phyloP scores from a whole-genome alignment of 2,888 invertebrate species.

The Tetragnatha montana region DNA sequence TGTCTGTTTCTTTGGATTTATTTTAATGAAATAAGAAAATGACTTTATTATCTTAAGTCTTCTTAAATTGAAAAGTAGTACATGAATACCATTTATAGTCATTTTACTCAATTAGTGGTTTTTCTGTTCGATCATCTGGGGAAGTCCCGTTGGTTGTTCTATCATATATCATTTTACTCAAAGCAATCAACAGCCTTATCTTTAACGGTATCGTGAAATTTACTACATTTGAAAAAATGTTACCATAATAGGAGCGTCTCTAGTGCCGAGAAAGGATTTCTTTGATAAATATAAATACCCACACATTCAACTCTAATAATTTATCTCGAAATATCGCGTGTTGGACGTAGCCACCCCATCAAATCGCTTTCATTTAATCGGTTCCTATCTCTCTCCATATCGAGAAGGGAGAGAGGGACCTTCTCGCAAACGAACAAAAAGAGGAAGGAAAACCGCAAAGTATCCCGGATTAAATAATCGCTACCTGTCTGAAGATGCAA shows the following conservation, averaged over 20 bases:
- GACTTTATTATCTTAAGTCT: too few species aligned
- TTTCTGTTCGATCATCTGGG: too few species aligned
- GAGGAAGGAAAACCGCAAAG: slow-evolving; percentile 53
- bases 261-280: not conserved
- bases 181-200: not conserved
- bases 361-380: not conserved
- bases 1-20: too few species aligned
- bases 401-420: not conserved
- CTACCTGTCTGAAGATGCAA: slow-evolving; percentile 14
- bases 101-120: too few species aligned
- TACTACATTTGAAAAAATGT: too few species aligned
- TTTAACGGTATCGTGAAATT: not conserved
- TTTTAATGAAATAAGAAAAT: too few species aligned
- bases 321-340: not conserved
- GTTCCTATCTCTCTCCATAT: not conserved
- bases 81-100: too few species aligned
- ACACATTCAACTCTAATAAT: not conserved
- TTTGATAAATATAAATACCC: not conserved
- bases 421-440: not conserved
- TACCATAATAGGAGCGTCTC: too few species aligned
- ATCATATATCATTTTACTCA: too few species aligned
- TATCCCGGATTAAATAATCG: not conserved
- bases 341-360: not conserved
- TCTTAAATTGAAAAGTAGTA: too few species aligned
- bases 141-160: too few species aligned